These are phyloP conservation scores for Palaemon carinicauda DNA, from an alignment of 1,140 invertebrate genomes.

Conservation along the genomic window DNA sequence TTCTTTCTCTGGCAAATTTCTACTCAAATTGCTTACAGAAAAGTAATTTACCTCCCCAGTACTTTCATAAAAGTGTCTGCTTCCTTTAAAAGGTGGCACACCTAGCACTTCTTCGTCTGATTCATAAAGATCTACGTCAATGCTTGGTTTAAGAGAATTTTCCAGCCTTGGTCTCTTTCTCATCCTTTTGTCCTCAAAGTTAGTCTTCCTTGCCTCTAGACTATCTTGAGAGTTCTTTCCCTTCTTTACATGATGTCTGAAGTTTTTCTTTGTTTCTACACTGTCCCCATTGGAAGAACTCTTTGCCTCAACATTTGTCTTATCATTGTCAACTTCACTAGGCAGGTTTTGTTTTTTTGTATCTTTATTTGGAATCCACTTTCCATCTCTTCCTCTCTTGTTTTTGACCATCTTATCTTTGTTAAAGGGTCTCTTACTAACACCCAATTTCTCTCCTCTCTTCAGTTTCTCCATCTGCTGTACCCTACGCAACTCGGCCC, in stretches of 20 bases:
- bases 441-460: conserved; percentile 30
- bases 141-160: background rate
- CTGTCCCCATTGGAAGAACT: too few relatives aligned
- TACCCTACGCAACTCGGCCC: conserved; percentile 39
- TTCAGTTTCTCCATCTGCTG: conserved; percentile 40
- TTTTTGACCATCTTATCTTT: background rate
- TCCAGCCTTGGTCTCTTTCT: background rate
- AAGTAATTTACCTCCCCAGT: conserved; percentile 43
- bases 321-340: background rate
- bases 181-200: background rate
- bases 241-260: background rate
- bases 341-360: too few relatives aligned
- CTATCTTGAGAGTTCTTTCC: background rate
- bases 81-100: conserved; percentile 33
- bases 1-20: background rate
- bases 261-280: too few relatives aligned
- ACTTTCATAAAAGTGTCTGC: conserved; percentile 42
- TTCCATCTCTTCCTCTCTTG: background rate
- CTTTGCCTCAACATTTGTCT: background rate
- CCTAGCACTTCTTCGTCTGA: conserved; percentile 19
- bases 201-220: background rate
- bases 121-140: conserved; percentile 25
- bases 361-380: background rate
- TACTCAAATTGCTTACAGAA: background rate
- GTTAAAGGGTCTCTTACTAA: conserved; percentile 22